Percentiles rank a stretch among this genome's conserved stretches.
These are phyloP conservation scores for Mellivora capensis DNA, from an alignment of 2,113 vertebrate genomes.

Conservation along the genomic window DNA sequence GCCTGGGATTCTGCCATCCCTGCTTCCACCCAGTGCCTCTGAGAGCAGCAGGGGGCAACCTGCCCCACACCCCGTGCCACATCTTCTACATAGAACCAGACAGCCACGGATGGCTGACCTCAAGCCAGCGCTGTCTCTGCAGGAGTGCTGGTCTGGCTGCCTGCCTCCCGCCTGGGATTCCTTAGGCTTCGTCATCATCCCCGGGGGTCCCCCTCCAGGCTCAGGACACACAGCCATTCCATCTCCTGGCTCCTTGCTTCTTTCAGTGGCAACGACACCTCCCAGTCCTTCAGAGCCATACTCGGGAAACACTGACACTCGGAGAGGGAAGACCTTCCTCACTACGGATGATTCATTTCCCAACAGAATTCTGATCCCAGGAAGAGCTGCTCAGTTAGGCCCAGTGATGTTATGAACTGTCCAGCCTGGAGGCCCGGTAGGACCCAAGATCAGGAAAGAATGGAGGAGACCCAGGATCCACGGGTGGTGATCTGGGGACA, in stretches of 20 bases:
- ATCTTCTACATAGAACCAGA: background rate
- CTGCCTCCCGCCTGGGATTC: background rate
- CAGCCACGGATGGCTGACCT: no score
- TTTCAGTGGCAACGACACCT: background rate
- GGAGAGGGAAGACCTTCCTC: background rate
- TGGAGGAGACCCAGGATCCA: background rate
- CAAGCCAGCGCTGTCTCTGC: background rate
- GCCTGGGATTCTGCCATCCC: background rate
- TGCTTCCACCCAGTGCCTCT: background rate
- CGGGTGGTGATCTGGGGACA: background rate
- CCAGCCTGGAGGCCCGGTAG: background rate
- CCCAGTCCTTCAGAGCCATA: background rate
- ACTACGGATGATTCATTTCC: background rate
- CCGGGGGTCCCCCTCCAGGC: background rate
- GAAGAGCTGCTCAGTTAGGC: background rate
- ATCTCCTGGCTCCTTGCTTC: background rate
- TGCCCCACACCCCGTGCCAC: background rate
- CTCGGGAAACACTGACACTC: background rate
- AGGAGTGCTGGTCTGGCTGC: background rate
- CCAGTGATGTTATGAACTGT: background rate
- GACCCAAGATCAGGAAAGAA: background rate
- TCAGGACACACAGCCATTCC: background rate
- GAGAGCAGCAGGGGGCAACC: background rate
- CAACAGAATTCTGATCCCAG: background rate
- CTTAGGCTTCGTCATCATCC: background rate